Percentiles rank a stretch among this genome's conserved stretches.
Conservation (phyloP, 2,797 vertebrate species). For the Brachyrhaphis roseni region DNA sequence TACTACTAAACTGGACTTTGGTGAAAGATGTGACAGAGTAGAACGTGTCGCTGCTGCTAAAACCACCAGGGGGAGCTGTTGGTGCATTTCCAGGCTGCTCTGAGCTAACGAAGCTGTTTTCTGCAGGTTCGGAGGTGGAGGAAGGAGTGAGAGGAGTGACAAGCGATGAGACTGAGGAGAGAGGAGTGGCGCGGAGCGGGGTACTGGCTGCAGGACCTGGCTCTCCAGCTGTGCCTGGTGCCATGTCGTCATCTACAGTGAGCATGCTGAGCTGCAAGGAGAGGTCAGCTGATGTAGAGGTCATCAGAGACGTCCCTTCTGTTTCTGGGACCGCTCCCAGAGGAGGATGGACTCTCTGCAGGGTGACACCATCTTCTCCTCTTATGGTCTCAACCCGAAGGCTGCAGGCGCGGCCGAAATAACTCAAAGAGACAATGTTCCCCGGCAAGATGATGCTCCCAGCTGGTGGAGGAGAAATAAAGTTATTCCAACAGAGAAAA, state of each 20-base stretch:
- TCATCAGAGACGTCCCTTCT: constrained; percentile 56
- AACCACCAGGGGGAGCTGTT: constrained; percentile 59
- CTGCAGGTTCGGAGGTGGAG: constrained; percentile 35
- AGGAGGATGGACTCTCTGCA: constrained; percentile 45
- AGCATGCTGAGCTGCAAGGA: constrained; percentile 84
- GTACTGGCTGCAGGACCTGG: constrained; percentile 72
- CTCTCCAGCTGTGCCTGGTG: constrained; percentile 25
- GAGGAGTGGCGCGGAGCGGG: constrained; percentile 56
- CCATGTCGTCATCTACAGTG: constrained; percentile 48
- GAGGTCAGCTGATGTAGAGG: constrained; percentile 79
- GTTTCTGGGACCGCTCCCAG: constrained; percentile 24
- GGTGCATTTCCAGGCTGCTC: constrained; percentile 22
- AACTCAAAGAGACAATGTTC: constrained; percentile 83
- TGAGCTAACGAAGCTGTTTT: constrained; percentile 17
- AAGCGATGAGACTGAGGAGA: constrained; percentile 31
- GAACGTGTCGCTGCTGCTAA: constrained; percentile 81
- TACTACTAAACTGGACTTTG: constrained; percentile 75
- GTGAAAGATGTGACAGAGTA: constrained; percentile 86
- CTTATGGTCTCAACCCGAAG: constrained; percentile 81
- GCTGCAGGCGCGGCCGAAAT: constrained; percentile 86
- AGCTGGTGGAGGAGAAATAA: constrained; percentile 72
- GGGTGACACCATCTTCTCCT: constrained; percentile 84
- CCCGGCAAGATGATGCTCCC: constrained; percentile 89
- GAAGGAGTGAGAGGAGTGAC: constrained; percentile 49
- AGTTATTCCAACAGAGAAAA: background rate